phyloP scores from a whole-genome alignment of 2,113 vertebrate species.

The Tetraodon nigroviridis region DNA sequence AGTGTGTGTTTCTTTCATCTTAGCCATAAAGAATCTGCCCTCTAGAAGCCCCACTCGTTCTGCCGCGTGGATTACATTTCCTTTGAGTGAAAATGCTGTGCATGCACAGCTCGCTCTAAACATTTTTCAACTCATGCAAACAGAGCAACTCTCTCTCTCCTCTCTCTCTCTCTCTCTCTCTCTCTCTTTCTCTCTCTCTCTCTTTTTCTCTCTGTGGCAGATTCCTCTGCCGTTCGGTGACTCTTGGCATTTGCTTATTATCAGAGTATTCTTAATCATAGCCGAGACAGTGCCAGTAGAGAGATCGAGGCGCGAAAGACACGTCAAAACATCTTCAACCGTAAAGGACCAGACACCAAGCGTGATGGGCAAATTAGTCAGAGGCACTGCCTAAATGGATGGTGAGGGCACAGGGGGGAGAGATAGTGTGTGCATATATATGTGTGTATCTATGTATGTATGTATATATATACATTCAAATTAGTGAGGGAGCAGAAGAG shows the following conservation, averaged over 20 bases:
- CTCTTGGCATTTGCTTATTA: slow-evolving; percentile 72
- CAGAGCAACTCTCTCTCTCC: slow-evolving; percentile 51
- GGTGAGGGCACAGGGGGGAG: slow-evolving; percentile 61
- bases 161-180: slow-evolving; percentile 15
- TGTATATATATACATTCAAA: slow-evolving; percentile 50
- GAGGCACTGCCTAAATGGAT: slow-evolving; percentile 70
- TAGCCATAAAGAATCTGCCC: slow-evolving; percentile 47
- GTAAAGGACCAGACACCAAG: slow-evolving; percentile 74
- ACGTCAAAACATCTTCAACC: slow-evolving; percentile 76
- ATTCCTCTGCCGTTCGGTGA: slow-evolving; percentile 57
- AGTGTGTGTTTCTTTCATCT: slow-evolving; percentile 48
- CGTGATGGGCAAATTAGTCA: slow-evolving; percentile 76
- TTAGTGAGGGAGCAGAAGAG: slow-evolving; percentile 56
- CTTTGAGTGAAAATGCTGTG: slow-evolving; percentile 62
- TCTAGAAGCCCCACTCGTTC: slow-evolving; percentile 47
- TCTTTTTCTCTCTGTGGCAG: slow-evolving; percentile 26
- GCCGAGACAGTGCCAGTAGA: slow-evolving; percentile 66
- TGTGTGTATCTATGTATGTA: slow-evolving; percentile 34
- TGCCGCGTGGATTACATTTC: slow-evolving; percentile 61
- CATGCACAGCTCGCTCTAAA: slow-evolving; percentile 57
- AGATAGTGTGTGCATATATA: slow-evolving; percentile 43
- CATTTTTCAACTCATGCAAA: slow-evolving; percentile 49
- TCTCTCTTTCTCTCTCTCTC: slow-evolving; percentile 29
- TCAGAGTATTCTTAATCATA: slow-evolving; percentile 74
- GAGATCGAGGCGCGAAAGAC: slow-evolving; percentile 67